Base-by-base conservation (phyloP, 1,140 invertebrate genomes). In the Drosophila athabasca region DNA sequence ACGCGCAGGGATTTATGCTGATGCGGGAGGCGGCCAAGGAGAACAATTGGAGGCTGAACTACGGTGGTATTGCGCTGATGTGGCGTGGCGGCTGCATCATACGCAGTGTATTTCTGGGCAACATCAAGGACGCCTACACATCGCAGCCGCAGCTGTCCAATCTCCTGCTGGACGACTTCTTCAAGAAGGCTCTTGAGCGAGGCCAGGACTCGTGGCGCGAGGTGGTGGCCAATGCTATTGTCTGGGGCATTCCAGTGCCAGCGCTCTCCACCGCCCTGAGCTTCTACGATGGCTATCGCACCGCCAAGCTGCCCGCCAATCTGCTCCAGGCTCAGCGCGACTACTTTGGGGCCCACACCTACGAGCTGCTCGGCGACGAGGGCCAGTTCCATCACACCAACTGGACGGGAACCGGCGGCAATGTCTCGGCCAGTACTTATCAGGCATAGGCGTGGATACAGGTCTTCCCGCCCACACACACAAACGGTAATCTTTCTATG, bases 1-100 rank as follows among this genome's bases (percentile, higher is more conserved):
- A 99, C 90, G 97, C 99, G 1, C 99, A 99, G 94, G 99, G 99
- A 0, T 99, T 99, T 90, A 99, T 99, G 99, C 93, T 99, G 51
- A 93, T 99, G 76, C 94, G 97, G 49, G 98, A 99, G 92, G 98
- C 98, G 24, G 98, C 98, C 1, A 95, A 96, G 82, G 93, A 96
- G 62, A 95, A 98, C 78, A 95, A 95, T 0, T 99, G 99, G 99
- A 96, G 98, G 60, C 93, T 99, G 13, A 99, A 99, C 92, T 99
- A 99, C 90, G 99, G 99, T 50, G 97, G 96, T 41, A 99, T 99
- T 83, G 99, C 99, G 13, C 93, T 99, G 0, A 99, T 99, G 99
- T 99, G 99, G 99, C 94, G 99, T 75, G 99, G 99, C 22, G 99
- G 99, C 35, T 99, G 99, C 91, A 99, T 99, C 90, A 99, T 87